These are phyloP conservation scores for Triplophysa rosa DNA, from an alignment of 2,113 vertebrate species.

Conservation along the genomic window DNA sequence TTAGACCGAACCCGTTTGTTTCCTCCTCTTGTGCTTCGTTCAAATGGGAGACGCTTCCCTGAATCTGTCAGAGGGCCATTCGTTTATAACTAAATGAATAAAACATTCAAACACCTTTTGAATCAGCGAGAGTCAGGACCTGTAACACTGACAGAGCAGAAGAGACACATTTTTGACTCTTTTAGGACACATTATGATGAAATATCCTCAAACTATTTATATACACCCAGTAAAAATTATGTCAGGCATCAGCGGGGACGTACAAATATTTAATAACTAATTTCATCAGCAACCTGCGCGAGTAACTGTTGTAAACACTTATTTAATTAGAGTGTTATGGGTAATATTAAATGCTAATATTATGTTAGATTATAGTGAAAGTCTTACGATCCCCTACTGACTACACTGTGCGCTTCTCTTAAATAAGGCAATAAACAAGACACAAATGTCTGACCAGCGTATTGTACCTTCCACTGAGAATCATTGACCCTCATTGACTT, in stretches of 20 bases:
- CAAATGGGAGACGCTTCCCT: constrained; percentile 63
- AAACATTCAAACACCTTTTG: constrained; percentile 69
- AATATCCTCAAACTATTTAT: constrained; percentile 40
- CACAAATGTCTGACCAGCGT: no score
- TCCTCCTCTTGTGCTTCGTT: constrained; percentile 46
- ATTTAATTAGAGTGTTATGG: not conserved
- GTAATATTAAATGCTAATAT: not conserved
- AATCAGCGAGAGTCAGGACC: constrained; percentile 51
- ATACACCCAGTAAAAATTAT: not conserved
- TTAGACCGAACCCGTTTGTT: constrained; percentile 44
- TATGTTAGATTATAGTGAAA: not conserved
- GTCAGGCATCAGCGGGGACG: not conserved
- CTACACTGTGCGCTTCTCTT: no score
- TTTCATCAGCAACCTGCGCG: not conserved
- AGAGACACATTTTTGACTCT: constrained; percentile 32
- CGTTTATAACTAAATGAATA: constrained; percentile 74
- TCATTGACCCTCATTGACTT: no score
- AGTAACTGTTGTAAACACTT: no score
- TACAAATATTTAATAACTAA: not conserved
- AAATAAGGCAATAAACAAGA: no score
- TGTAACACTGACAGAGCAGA: constrained; percentile 53
- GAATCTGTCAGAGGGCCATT: constrained; percentile 70
- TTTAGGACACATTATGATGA: constrained; percentile 55
- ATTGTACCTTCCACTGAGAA: no score
- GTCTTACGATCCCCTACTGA: no score